phyloP scores from a whole-genome alignment of 2,113 vertebrate genomes.

The Meleagris gallopavo region DNA sequence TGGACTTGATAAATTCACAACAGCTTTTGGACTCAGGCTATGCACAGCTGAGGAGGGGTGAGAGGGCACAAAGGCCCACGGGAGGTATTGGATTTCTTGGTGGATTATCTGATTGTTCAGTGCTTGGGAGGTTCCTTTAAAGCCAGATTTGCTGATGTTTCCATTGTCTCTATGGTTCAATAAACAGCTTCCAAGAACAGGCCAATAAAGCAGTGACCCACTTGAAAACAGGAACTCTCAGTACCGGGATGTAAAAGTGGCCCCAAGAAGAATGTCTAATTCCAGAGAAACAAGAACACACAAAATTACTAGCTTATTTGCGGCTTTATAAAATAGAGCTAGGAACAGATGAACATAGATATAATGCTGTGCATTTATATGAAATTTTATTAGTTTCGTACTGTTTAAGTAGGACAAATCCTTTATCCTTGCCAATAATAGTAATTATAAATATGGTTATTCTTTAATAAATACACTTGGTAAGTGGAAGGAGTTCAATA shows the following conservation, averaged over 20 bases:
- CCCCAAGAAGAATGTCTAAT: background rate
- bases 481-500: background rate
- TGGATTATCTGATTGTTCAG: background rate
- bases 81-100: background rate
- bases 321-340: background rate
- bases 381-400: conserved; percentile 25
- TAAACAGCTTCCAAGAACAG: background rate
- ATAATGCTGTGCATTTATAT: background rate
- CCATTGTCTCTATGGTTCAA: background rate
- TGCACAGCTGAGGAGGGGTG: background rate
- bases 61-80: background rate
- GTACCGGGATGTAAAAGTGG: background rate
- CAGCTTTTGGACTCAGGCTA: background rate
- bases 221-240: background rate
- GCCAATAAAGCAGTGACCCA: background rate
- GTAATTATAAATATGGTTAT: background rate
- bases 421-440: background rate
- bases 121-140: background rate
- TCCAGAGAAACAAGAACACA: background rate
- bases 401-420: background rate
- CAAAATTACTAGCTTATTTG: background rate
- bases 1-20: background rate
- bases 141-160: background rate
- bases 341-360: background rate
- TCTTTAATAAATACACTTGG: background rate